A percentile compares a stretch with the other conserved stretches of the same genome.
These are phyloP conservation scores for Drosophila mettleri DNA, from an alignment of 2,888 invertebrate species.

Conservation along the genomic window DNA sequence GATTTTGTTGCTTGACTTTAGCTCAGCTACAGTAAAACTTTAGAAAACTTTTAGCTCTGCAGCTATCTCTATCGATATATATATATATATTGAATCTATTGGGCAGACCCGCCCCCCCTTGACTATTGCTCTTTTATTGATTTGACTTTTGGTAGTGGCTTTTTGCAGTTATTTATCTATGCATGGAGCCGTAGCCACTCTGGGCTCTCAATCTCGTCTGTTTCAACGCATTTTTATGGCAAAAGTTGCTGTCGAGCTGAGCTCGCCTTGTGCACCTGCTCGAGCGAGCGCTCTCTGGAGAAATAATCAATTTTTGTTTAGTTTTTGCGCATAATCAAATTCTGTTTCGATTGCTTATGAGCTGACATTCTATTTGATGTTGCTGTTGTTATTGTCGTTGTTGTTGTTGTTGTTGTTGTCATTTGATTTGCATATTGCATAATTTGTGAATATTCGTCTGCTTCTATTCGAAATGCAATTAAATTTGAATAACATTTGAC, in stretches of 20 bases:
- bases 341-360: conserved; percentile 46
- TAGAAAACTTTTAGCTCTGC: conserved; percentile 51
- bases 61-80: background rate
- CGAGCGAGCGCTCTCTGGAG: conserved; percentile 48
- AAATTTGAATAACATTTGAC: conserved; percentile 45
- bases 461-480: conserved; percentile 27
- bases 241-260: conserved; percentile 36
- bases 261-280: background rate
- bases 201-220: conserved; percentile 16
- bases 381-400: conserved; percentile 17
- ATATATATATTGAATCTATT: conserved; percentile 11
- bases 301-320: conserved; percentile 67
- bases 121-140: conserved; percentile 64
- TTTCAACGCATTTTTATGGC: conserved; percentile 49
- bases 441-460: conserved; percentile 29
- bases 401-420: conserved; percentile 26
- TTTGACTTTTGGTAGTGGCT: conserved; percentile 50
- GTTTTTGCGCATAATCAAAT: conserved; percentile 59
- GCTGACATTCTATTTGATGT: conserved; percentile 19
- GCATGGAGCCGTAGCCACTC: conserved; percentile 10
- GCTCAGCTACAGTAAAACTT: conserved; percentile 53
- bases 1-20: conserved; percentile 53
- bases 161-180: conserved; percentile 42
- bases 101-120: conserved; percentile 3
- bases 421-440: conserved; percentile 54